These are phyloP conservation scores for Zoroaster sp. DNA, from an alignment of 53 echinoderm and acorn worm species.

Conservation along the genomic window DNA sequence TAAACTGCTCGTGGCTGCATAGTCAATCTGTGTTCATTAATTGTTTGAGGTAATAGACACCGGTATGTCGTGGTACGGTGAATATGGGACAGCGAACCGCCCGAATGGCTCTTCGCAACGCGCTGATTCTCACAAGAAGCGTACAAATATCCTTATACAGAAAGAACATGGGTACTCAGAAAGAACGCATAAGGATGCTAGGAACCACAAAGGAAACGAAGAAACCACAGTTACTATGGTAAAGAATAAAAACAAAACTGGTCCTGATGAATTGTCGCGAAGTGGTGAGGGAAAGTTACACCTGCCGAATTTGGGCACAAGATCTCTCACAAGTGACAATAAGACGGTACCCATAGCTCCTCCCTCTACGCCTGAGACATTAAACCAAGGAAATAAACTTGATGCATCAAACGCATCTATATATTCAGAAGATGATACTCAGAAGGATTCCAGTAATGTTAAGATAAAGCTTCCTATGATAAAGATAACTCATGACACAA, in stretches of 20 bases:
- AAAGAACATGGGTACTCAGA: background rate
- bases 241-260: background rate
- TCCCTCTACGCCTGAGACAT: background rate
- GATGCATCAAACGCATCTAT: too few relatives aligned
- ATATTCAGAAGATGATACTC: background rate
- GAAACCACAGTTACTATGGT: background rate
- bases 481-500: background rate
- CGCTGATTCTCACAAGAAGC: background rate
- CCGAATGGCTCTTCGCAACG: background rate
- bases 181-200: background rate
- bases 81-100: background rate
- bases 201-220: background rate
- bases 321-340: background rate
- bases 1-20: too few relatives aligned
- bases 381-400: background rate
- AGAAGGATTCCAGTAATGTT: background rate
- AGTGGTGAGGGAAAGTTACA: background rate
- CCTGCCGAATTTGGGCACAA: background rate
- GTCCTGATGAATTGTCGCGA: background rate
- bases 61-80: conserved; percentile 6
- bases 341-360: background rate
- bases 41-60: background rate
- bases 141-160: background rate
- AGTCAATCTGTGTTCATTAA: too few relatives aligned
- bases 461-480: conserved; percentile 10